Conservation (phyloP, 2,113 vertebrate genomes). For the Menidia beryllina region DNA sequence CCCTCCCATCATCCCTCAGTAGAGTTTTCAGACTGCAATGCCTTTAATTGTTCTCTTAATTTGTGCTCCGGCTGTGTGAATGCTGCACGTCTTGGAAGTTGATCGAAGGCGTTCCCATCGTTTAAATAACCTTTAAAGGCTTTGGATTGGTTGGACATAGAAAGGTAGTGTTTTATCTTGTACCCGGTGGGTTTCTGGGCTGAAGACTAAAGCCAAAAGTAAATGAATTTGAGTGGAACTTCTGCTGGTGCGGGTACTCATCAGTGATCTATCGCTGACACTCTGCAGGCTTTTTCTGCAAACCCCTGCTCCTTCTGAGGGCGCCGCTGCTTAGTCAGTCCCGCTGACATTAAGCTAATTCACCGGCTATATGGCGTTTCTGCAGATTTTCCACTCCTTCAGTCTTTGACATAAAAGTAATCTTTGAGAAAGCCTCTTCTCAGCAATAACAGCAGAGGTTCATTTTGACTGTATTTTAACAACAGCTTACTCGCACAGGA, state of each 20-base stretch:
- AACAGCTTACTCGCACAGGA: too few relatives aligned
- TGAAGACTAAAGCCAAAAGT: background rate
- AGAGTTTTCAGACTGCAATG: too few relatives aligned
- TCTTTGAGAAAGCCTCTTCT: conserved; percentile 16
- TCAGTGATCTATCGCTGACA: conserved; percentile 48
- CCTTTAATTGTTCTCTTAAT: too few relatives aligned
- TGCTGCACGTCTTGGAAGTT: too few relatives aligned
- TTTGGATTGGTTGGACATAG: too few relatives aligned
- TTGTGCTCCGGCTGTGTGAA: too few relatives aligned
- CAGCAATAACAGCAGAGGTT: conserved; percentile 43
- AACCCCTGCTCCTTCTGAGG: conserved; percentile 39
- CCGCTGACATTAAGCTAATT: conserved; percentile 67
- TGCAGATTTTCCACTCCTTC: conserved; percentile 56
- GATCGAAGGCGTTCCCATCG: too few relatives aligned
- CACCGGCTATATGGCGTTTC: conserved; percentile 25
- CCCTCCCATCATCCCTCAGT: too few relatives aligned
- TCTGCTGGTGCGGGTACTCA: conserved; percentile 10
- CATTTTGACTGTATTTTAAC: conserved; percentile 33
- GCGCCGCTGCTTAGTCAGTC: conserved; percentile 63
- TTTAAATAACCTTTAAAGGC: too few relatives aligned
- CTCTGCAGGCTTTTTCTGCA: conserved; percentile 61
- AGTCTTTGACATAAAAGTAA: too few relatives aligned
- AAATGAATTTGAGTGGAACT: background rate
- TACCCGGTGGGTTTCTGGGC: background rate
- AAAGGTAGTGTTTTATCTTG: background rate